These are phyloP conservation scores for Pterocles gutturalis DNA, from an alignment of 2,113 vertebrate species.

Conservation along the genomic window DNA sequence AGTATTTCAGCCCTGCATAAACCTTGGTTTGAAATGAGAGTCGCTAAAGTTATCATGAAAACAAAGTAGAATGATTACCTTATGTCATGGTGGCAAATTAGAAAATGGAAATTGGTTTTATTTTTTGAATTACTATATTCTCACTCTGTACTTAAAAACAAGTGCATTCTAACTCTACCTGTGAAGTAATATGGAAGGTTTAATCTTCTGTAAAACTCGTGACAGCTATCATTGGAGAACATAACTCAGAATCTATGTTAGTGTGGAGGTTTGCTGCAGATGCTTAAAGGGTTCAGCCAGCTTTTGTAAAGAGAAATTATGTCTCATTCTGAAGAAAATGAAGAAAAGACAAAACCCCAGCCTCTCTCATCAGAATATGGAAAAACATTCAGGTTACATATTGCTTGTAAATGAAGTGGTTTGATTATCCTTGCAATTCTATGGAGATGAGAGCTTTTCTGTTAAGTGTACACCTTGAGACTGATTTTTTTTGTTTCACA, in stretches of 20 bases:
- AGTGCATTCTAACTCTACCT: not conserved
- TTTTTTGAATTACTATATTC: not conserved
- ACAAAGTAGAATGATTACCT: not conserved
- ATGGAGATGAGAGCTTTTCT: not conserved
- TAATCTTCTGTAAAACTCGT: not conserved
- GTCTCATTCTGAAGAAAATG: not conserved
- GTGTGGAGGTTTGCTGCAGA: not conserved
- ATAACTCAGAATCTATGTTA: not conserved
- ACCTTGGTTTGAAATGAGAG: not conserved
- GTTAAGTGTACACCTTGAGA: not conserved
- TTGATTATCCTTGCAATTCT: not conserved
- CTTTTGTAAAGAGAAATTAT: not conserved
- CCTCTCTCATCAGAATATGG: not conserved
- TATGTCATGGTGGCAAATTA: not conserved
- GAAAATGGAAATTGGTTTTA: not conserved
- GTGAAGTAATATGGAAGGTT: not conserved
- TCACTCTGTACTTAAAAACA: not conserved
- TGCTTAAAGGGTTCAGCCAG: not conserved
- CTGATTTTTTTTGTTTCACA: not conserved
- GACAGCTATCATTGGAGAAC: not conserved
- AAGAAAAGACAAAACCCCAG: not conserved
- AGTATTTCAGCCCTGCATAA: not conserved
- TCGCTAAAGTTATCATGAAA: not conserved
- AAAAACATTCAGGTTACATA: not conserved
- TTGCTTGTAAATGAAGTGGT: constrained; percentile 1